Conservation (phyloP, 2,888 invertebrate species). For the Diploptera punctata region DNA sequence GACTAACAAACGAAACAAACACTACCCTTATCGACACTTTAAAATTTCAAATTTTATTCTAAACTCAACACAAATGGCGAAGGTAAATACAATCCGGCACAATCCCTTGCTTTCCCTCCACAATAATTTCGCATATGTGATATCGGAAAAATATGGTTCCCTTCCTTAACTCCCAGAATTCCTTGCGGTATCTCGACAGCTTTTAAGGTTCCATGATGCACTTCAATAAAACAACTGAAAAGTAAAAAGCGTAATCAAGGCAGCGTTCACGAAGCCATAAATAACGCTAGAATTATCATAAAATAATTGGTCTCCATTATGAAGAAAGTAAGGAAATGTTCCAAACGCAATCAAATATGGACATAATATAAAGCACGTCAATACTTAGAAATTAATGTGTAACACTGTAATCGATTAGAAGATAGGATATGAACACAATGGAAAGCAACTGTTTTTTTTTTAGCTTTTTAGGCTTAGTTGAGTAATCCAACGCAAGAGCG, state of each 20-base stretch:
- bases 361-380: too few relatives aligned
- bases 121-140: slow-evolving; percentile 57
- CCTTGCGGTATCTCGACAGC: slow-evolving; percentile 55
- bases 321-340: not conserved
- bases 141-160: slow-evolving; percentile 65
- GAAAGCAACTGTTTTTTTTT: slow-evolving; percentile 3
- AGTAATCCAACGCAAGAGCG: not conserved
- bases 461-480: not conserved
- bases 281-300: too few relatives aligned
- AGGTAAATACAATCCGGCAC: slow-evolving; percentile 45
- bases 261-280: slow-evolving; percentile 19
- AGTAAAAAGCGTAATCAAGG: slow-evolving; percentile 28
- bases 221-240: slow-evolving; percentile 34
- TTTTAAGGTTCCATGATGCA: slow-evolving; percentile 36
- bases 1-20: slow-evolving; percentile 35
- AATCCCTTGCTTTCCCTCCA: slow-evolving; percentile 51
- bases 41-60: slow-evolving; percentile 32
- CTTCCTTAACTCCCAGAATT: slow-evolving; percentile 63
- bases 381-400: not conserved
- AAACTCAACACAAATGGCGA: slow-evolving; percentile 44
- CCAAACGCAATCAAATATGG: not conserved
- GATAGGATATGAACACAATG: not conserved
- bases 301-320: not conserved
- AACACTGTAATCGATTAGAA: not conserved
- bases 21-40: slow-evolving; percentile 30